These are phyloP conservation scores for Ceratitis capitata DNA, from an alignment of 1,140 invertebrate species.

Conservation along the genomic window DNA sequence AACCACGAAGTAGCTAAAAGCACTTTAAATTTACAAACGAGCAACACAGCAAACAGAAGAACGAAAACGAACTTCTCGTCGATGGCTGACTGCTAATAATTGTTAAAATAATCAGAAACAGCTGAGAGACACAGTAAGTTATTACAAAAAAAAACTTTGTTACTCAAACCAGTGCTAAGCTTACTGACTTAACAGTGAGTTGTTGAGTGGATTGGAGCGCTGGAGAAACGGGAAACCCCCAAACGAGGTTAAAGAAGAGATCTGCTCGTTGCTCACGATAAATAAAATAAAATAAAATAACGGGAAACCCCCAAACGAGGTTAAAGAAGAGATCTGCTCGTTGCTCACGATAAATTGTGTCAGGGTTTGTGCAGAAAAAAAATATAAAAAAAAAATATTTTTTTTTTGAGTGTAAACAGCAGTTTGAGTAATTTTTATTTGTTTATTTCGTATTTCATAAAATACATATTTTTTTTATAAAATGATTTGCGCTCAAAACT, in stretches of 20 bases:
- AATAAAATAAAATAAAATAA: no score
- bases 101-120: not conserved
- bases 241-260: not conserved
- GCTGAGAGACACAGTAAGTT: not conserved
- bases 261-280: not conserved
- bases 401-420: no score
- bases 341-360: not conserved
- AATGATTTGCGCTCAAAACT: not conserved
- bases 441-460: not conserved
- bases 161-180: not conserved
- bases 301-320: not conserved
- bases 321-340: not conserved
- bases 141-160: not conserved
- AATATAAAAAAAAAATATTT: no score
- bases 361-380: no score
- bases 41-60: not conserved
- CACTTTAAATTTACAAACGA: not conserved
- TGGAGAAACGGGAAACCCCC: not conserved
- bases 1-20: not conserved
- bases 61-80: not conserved
- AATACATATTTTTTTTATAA: no score
- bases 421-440: not conserved
- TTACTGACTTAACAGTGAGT: no score
- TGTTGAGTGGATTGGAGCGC: not conserved
- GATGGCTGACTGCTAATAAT: not conserved